These are phyloP conservation scores for Lagopus leucura DNA, from an alignment of 2,113 vertebrate genomes.

Conservation along the genomic window DNA sequence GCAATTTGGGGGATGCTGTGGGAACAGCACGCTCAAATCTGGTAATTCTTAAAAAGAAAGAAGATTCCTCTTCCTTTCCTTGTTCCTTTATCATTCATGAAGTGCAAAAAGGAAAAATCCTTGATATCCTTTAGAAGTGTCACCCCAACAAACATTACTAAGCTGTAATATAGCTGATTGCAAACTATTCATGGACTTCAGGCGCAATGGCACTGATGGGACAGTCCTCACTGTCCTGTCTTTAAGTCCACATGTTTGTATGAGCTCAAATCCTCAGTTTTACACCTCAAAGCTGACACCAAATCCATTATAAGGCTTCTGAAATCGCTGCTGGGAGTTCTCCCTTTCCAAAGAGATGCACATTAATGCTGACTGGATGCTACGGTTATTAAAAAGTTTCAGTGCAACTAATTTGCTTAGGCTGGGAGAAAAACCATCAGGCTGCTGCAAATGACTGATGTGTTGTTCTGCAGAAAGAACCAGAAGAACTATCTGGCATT, in stretches of 20 bases:
- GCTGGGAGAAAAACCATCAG: neutral
- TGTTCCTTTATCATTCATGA: neutral
- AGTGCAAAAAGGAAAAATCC: neutral
- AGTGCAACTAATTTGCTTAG: accelerated
- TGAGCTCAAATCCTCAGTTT: neutral
- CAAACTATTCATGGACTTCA: neutral
- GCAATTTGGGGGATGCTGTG: accelerated
- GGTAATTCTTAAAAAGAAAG: neutral
- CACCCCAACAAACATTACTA: neutral
- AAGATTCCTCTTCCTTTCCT: neutral
- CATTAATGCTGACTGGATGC: neutral
- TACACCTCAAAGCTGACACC: neutral
- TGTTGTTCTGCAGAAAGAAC: neutral
- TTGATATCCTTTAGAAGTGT: neutral
- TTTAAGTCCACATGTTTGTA: neutral
- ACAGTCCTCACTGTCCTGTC: neutral
- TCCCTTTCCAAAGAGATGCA: neutral
- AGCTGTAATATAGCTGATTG: neutral
- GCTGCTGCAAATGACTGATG: neutral
- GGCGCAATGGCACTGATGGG: neutral
- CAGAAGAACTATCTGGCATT: neutral
- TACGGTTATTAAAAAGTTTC: accelerated
- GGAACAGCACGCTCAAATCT: neutral
- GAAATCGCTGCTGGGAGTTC: neutral
- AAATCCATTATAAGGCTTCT: neutral